Evolutionary conservation across 2,888 invertebrate species (phyloP).

Genomic region (Epinotia ramella): DNA sequence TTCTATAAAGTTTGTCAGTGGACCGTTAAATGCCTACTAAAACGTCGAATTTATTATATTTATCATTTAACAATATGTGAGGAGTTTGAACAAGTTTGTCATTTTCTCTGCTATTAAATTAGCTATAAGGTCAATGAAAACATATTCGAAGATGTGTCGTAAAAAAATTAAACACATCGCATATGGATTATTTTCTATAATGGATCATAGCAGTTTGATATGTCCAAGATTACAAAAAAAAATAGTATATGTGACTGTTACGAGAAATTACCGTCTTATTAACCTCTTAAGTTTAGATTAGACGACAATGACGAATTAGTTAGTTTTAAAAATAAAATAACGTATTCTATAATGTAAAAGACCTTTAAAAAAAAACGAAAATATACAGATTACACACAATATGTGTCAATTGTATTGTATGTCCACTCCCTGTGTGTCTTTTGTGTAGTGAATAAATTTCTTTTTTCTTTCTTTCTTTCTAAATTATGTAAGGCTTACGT

Average conservation of each 20-base stretch:
- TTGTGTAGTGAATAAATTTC: no score
- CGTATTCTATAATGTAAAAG: not conserved
- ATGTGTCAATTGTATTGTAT: no score
- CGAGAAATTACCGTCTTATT: no score
- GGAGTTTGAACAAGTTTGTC: slow-evolving; percentile 28
- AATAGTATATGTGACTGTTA: slow-evolving; percentile 8
- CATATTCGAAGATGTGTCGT: slow-evolving; percentile 18
- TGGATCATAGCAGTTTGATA: not conserved
- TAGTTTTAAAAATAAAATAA: not conserved
- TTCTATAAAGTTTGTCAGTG: slow-evolving; percentile 7
- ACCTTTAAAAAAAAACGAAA: not conserved
- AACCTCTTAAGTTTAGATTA: no score
- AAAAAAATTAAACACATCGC: slow-evolving; percentile 3
- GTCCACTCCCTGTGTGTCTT: no score
- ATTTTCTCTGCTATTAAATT: slow-evolving; percentile 12
- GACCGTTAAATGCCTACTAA: slow-evolving; percentile 20
- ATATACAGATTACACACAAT: no score
- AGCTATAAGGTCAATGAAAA: slow-evolving; percentile 12
- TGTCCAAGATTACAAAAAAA: not conserved
- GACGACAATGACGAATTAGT: no score
- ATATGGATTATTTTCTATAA: slow-evolving; percentile 5
- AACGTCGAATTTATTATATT: slow-evolving; percentile 17
- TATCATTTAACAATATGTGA: slow-evolving; percentile 18
- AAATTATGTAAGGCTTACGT: no score
- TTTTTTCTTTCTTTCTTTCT: no score